phyloP scores from a whole-genome alignment of 2,888 invertebrate species.

The Brachyopa scutellaris region DNA sequence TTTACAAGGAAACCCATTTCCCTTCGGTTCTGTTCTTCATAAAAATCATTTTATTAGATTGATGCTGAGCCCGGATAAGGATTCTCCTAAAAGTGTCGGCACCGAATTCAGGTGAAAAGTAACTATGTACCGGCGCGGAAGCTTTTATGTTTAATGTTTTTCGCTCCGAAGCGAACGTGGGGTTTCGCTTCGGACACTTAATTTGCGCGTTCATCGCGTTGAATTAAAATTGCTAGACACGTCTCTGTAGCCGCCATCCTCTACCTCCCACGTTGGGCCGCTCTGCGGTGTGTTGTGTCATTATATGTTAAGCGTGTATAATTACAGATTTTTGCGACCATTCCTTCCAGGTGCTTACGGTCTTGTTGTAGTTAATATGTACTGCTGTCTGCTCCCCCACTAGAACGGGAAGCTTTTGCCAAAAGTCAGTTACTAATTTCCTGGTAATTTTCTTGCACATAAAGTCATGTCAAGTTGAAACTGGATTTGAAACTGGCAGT shows the following conservation, averaged over 20 bases:
- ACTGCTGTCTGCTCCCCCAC: constrained; percentile 11
- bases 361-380: not conserved
- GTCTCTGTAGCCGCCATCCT: constrained; percentile 48
- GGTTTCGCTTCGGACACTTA: constrained; percentile 49
- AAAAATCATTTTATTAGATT: constrained; percentile 70
- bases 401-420: constrained; percentile 19
- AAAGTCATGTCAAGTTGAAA: constrained; percentile 37
- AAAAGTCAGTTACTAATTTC: constrained; percentile 17
- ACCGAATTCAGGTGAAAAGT: constrained; percentile 69
- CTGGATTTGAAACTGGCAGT: constrained; percentile 48
- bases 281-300: constrained; percentile 34
- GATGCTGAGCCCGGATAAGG: constrained; percentile 64
- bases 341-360: constrained; percentile 6
- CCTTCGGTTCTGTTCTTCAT: constrained; percentile 12
- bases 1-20: constrained; percentile 64
- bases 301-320: constrained; percentile 30
- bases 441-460: constrained; percentile 45
- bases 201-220: constrained; percentile 61
- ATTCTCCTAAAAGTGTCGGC: constrained; percentile 68
- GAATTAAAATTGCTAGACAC: constrained; percentile 72
- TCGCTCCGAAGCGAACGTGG: constrained; percentile 47
- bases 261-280: constrained; percentile 70
- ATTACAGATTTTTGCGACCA: constrained; percentile 37
- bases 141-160: constrained; percentile 69
- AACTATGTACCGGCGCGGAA: constrained; percentile 60